These are phyloP conservation scores for Dynastes tityus DNA, from an alignment of 2,888 invertebrate genomes.

Conservation along the genomic window DNA sequence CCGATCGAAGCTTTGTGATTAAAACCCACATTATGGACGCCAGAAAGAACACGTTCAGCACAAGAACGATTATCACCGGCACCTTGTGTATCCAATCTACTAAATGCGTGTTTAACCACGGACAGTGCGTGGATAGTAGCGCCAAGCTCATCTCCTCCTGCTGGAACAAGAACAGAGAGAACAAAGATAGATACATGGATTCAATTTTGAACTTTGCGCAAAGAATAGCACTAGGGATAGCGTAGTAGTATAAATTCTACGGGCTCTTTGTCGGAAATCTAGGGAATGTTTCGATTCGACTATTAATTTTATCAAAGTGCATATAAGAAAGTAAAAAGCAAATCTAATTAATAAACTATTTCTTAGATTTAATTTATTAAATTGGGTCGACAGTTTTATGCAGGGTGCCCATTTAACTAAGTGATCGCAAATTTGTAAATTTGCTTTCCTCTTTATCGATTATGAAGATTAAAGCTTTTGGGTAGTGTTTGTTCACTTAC, in stretches of 20 bases:
- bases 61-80: conserved; percentile 86
- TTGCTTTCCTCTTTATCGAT: too few species aligned
- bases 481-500: too few species aligned
- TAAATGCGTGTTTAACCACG: conserved; percentile 85
- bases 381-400: too few species aligned
- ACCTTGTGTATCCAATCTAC: conserved; percentile 93
- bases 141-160: conserved; percentile 52
- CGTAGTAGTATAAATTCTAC: too few species aligned
- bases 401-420: too few species aligned
- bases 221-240: too few species aligned
- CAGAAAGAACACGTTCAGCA: conserved; percentile 87
- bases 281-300: too few species aligned
- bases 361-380: too few species aligned
- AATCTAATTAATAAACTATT: too few species aligned
- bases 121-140: conserved; percentile 68
- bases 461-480: too few species aligned
- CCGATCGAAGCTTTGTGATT: conserved; percentile 93
- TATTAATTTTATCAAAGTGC: neutral
- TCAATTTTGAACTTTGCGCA: conserved; percentile 2
- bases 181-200: neutral
- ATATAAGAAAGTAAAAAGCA: neutral
- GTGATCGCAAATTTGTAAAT: too few species aligned
- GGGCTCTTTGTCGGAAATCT: too few species aligned
- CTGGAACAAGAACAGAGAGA: conserved; percentile 40
- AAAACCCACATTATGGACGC: conserved; percentile 93